phyloP scores from a whole-genome alignment of 1,140 invertebrate genomes.

The Pogonomyrmex californicus region DNA sequence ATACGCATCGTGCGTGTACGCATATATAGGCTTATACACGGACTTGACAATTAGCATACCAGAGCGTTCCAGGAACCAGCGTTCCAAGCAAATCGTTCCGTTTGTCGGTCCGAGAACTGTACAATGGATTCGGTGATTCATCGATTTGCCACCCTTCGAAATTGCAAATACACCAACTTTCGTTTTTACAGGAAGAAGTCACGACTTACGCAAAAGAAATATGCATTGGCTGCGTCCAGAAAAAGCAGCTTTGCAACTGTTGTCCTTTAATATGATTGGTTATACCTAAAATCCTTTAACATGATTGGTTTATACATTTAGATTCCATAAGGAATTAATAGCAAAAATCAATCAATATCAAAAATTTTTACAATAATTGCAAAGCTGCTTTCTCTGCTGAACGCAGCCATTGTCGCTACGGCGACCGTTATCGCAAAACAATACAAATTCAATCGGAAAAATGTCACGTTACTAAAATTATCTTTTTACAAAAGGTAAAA shows the following conservation, averaged over 20 bases:
- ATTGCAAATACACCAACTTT: not conserved
- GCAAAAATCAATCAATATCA: too few relatives aligned
- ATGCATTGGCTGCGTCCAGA: too few relatives aligned
- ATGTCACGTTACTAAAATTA: not conserved
- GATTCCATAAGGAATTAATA: too few relatives aligned
- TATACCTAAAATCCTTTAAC: too few relatives aligned
- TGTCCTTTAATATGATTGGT: too few relatives aligned
- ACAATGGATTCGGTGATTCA: slow-evolving; percentile 49
- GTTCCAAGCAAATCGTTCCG: slow-evolving; percentile 49
- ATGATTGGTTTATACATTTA: too few relatives aligned
- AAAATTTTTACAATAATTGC: too few relatives aligned
- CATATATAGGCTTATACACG: slow-evolving; percentile 57
- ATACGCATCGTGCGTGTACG: slow-evolving; percentile 64
- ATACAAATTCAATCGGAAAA: not conserved
- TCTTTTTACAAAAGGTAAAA: not conserved
- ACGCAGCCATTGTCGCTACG: not conserved
- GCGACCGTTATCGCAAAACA: not conserved
- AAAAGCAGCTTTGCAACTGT: too few relatives aligned
- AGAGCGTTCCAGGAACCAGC: slow-evolving; percentile 80
- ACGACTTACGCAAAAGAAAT: not conserved
- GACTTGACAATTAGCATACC: slow-evolving; percentile 84
- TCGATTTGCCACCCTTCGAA: slow-evolving; percentile 16
- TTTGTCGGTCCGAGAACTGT: slow-evolving; percentile 46
- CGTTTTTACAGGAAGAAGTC: not conserved
- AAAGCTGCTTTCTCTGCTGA: too few relatives aligned